phyloP scores from a whole-genome alignment of 2,797 vertebrate genomes.

The Manis javanica region DNA sequence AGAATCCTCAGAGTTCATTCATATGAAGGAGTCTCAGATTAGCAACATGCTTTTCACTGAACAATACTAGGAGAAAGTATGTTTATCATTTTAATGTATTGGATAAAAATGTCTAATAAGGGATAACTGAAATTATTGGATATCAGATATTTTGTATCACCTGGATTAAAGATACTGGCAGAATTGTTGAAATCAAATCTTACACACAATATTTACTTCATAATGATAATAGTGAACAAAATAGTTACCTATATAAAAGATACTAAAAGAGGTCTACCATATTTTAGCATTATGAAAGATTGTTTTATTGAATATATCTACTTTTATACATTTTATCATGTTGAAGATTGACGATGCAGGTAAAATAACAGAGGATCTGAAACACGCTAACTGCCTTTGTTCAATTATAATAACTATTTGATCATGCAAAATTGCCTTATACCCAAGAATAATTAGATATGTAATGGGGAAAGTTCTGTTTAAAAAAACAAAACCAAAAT shows the following conservation, averaged over 20 bases:
- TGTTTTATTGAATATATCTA: neutral
- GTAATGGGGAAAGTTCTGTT: neutral
- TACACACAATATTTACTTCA: neutral
- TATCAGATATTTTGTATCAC: neutral
- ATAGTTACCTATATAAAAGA: neutral
- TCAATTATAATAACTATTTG: neutral
- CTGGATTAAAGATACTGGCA: neutral
- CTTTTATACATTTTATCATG: neutral
- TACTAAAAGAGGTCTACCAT: neutral
- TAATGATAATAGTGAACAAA: neutral
- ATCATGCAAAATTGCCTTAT: neutral
- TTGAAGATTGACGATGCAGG: neutral
- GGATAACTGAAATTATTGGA: neutral
- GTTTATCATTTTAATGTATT: neutral
- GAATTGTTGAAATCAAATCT: neutral
- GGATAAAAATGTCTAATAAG: neutral
- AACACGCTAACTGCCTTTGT: neutral
- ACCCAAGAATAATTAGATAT: neutral
- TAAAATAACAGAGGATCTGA: neutral
- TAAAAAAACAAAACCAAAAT: neutral
- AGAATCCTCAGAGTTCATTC: neutral
- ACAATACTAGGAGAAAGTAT: neutral
- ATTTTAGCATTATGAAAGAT: neutral
- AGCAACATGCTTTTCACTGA: neutral
- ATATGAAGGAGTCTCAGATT: too few species aligned